Base-by-base conservation (phyloP, 1,140 invertebrate species). In the Brachystomella parvula region DNA sequence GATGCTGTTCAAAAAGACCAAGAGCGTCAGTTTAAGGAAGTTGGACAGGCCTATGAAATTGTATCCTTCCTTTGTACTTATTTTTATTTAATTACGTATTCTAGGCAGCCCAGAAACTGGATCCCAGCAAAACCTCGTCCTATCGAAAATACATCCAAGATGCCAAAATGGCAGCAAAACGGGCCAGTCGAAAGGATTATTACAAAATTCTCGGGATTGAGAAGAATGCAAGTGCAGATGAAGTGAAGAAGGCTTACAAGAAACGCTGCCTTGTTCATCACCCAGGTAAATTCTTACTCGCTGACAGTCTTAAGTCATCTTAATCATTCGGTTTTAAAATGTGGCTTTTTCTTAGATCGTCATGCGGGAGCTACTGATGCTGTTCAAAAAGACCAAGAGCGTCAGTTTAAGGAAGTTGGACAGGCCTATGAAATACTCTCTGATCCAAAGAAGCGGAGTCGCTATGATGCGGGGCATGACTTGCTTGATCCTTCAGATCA, bases 361-460 rank as follows among this genome's bases (percentile, higher is more conserved):
- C 94, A 97, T 79, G 86, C 92, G 15, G 87, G 86, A 79, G 92
- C 91, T 30, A 84, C 87, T 1, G 87, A 90, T 60, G 82, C 80
- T 2, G 89, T 91, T 75, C 88, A 90, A 64, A 89, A 89, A 73
- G 89, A 93, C 74, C 91, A 96, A 78, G 94, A 98, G 78, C 86
- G 87, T 67, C 94, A 92, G 74, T 99, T 99, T 78, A 98, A 99
- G 79, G 95, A 98, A 79, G 84, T 98, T 24, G 93, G 94, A 26
- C 94, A 98, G 81, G 96, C 96, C 0, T 98, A 98, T 77, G 90
- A 90, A 58, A 86, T 98, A 69, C 82, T 99, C 32, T 94, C 92
- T 19, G 94, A 99, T 81, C 84, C 87, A 0, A 91, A 90, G 72
- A 97, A 98, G 78, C 86, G 91, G 72, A 83, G 85, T 24, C 85